These are phyloP conservation scores for Galerucella pusilla DNA, from an alignment of 2,888 invertebrate species.

Conservation along the genomic window DNA sequence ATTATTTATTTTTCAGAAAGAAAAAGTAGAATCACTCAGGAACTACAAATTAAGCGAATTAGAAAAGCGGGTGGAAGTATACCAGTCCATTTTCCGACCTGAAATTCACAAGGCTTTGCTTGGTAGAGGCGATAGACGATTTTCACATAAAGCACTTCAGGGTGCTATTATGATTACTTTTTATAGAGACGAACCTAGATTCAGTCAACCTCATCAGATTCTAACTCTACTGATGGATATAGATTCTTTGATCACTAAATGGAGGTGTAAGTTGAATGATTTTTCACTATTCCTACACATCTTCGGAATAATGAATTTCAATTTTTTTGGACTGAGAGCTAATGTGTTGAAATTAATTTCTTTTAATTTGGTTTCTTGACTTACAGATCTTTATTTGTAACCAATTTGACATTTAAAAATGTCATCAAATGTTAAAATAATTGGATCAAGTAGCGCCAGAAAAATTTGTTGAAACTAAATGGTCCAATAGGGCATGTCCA, in stretches of 20 bases:
- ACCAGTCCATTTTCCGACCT: conserved; percentile 90
- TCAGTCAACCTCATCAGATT: conserved; percentile 97
- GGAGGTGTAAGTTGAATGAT: conserved; percentile 85
- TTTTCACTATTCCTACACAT: too few species aligned
- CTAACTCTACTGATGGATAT: conserved; percentile 96
- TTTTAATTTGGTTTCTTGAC: too few species aligned
- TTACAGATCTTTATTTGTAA: too few species aligned
- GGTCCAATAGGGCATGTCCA: too few species aligned
- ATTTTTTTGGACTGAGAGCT: too few species aligned
- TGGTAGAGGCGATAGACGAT: conserved; percentile 86
- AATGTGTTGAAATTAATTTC: too few species aligned
- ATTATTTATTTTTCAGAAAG: conserved; percentile 49
- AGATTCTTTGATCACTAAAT: conserved; percentile 97
- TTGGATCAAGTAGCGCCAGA: too few species aligned
- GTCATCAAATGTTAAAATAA: too few species aligned
- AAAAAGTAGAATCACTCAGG: conserved; percentile 60
- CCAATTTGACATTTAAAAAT: too few species aligned
- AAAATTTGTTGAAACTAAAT: too few species aligned
- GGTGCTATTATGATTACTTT: conserved; percentile 97
- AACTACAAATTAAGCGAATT: conserved; percentile 78
- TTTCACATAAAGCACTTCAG: conserved; percentile 92
- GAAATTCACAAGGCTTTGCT: conserved; percentile 85
- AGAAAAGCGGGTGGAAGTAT: conserved; percentile 84
- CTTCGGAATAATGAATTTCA: too few species aligned
- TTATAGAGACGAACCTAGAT: conserved; percentile 96